Evolutionary conservation across 1,140 invertebrate genomes (phyloP), one percentile per base, ranked within the genome.

Genomic region (Zaprionus vittiger): DNA sequence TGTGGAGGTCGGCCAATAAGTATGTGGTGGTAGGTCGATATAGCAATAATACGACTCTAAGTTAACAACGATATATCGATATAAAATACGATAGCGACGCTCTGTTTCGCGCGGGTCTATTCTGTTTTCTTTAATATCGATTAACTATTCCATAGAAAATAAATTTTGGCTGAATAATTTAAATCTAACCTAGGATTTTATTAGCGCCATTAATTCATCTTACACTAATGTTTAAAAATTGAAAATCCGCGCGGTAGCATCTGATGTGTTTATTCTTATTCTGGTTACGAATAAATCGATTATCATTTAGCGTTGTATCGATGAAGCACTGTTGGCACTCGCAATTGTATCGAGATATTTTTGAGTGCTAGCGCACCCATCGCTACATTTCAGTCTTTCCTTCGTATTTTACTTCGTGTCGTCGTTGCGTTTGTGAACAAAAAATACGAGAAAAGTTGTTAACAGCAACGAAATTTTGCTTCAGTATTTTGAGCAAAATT

Each of bases 341-440:
- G 15, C 6, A 12, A 2, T 56, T 20, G 12, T 34, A 73, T 73
- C 72, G 72, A 69, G n/a, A n/a, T n/a, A n/a, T n/a, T n/a, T 56
- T 11, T 20, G 2, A 38, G 52, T 34, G 47, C 26, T 17, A 24
- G 1, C 17, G 26, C 44, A 72, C 34, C 20, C 69, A 55, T 72
- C 61, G 54, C 26, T 76, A 65, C 26, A 65, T 56, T 65, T 76
- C 44, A 76, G 73, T 76, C 73, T 76, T 71, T 76, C 61, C 73
- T 77, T 77, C 75, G 75, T 77, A 72, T 76, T 86, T 72, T 72
- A 76, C 68, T 76, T 76, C 69, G 75, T 77, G 81, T 87, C 83
- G 83, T 81, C 82, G 83, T 87, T 81, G 80, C 76, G 79, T 80
- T 77, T 83, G 84, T 80, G 81, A 83, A 85, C 84, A 78, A 87